Base-by-base conservation (phyloP, 2,888 invertebrate species). In the Agonopterix heracliana region DNA sequence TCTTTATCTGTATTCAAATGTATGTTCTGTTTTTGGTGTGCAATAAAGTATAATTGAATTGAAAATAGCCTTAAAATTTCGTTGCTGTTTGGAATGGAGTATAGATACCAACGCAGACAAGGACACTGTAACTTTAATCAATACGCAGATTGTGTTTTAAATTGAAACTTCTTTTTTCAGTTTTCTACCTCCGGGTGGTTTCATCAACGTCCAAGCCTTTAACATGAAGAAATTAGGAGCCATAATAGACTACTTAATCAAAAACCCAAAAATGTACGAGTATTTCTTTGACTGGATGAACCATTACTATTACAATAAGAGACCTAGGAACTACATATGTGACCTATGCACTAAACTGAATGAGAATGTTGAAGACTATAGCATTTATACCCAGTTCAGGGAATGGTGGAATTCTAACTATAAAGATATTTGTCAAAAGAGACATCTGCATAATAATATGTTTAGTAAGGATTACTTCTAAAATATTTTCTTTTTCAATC, bases 241-340 rank as follows among this genome's bases (percentile, higher is more conserved):
- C 0, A 64, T 85, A 1, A 64, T 86, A 0, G 69, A 84, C 51
- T 82, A 81, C 43, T 67, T 85, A 0, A 81, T 83, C 17, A 68
- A 66, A 47, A 71, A 78, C 40, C 70, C 67, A 0, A 53, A 61
- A 0, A 71, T 70, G 41, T 85, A 86, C 54, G 63, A 66, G 2
- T 73, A 65, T 40, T 82, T 86, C 57, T 81, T 84, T 42, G 83
- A 84, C 50, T 85, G 86, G 86, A 84, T 77, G 48, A 72, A 74
- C 44, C 72, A 86, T 47, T 86, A 86, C 42, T 71, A 66, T 53
- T 82, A 75, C 49, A 67, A 64, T 1, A 51, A 63, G 0, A 70
- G 60, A 12, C 65, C 77, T 0, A 71, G 64, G 45, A 57, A 61
- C n/a, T 54, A 68, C 5, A 54, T 86, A 0, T 86, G 86, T 51